A percentile compares a stretch with the other conserved stretches of the same genome.
phyloP scores from a whole-genome alignment of 2,797 vertebrate species.

The Thalassophryne amazonica region DNA sequence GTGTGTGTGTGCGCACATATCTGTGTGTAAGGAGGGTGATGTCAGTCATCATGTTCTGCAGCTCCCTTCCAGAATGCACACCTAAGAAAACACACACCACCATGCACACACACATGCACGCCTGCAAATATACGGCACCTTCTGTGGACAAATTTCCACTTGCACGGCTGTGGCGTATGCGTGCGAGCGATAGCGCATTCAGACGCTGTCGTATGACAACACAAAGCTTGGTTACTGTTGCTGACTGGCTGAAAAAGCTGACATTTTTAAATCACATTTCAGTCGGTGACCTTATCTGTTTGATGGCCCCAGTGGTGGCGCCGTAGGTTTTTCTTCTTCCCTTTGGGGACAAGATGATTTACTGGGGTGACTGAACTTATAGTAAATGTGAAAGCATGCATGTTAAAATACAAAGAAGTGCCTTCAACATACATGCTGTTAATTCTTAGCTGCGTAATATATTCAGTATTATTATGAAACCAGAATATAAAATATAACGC shows the following conservation, averaged over 20 bases:
- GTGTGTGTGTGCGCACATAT: slow-evolving; percentile 6
- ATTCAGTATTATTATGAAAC: too few relatives aligned
- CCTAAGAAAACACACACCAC: slow-evolving; percentile 66
- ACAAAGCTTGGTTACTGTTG: slow-evolving; percentile 22
- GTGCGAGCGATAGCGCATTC: slow-evolving; percentile 25
- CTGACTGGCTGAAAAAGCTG: slow-evolving; percentile 47
- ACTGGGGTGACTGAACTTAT: too few relatives aligned
- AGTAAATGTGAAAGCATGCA: too few relatives aligned
- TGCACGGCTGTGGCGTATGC: slow-evolving; percentile 10
- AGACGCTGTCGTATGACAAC: slow-evolving; percentile 34
- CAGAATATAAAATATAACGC: too few relatives aligned
- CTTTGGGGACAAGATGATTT: too few relatives aligned
- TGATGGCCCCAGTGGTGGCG: slow-evolving; percentile 23
- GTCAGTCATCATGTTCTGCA: slow-evolving; percentile 68
- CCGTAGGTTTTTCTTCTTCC: too few relatives aligned
- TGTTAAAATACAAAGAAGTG: too few relatives aligned
- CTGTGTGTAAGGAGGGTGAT: slow-evolving; percentile 56
- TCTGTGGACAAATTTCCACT: background rate
- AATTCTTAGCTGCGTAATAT: too few relatives aligned
- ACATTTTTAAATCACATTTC: slow-evolving; percentile 34
- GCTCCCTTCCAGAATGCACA: slow-evolving; percentile 70
- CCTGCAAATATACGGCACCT: slow-evolving; percentile 3
- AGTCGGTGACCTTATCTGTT: slow-evolving; percentile 18
- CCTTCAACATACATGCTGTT: too few relatives aligned
- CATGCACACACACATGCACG: slow-evolving; percentile 24